Evolutionary conservation across 2,113 vertebrate genomes (phyloP).

Genomic region (Trinectes maculatus): DNA sequence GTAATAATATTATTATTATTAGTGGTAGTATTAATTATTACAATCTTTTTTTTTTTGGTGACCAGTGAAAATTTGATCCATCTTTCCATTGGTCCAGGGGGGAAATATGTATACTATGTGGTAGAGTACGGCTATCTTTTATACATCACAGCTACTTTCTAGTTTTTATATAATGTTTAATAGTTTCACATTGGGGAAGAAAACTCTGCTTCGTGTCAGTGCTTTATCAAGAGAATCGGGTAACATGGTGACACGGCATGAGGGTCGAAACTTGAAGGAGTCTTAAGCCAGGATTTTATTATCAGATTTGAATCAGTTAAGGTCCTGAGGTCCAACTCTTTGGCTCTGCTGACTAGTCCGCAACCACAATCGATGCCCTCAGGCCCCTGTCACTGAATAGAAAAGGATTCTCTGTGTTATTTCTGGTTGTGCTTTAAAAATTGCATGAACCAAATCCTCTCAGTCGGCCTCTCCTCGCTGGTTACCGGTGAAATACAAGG

Average conservation of each 20-base stretch:
- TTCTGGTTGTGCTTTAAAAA: conserved; percentile 1
- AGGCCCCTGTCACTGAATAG: not conserved
- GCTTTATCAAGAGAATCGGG: not conserved
- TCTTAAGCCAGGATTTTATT: not conserved
- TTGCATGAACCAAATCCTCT: not conserved
- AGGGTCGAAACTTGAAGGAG: not conserved
- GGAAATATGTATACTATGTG: no score
- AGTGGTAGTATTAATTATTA: no score
- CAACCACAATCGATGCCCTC: not conserved
- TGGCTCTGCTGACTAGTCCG: not conserved
- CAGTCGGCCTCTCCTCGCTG: not conserved
- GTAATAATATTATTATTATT: no score
- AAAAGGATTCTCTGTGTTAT: not conserved
- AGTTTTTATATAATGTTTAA: no score
- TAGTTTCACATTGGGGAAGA: no score
- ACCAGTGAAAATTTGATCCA: no score
- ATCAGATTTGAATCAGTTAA: not conserved
- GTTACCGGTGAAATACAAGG: not conserved
- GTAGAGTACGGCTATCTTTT: no score
- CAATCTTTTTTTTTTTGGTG: no score
- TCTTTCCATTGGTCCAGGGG: no score
- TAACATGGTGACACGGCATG: not conserved
- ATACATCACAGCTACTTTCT: no score
- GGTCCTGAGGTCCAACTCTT: not conserved
- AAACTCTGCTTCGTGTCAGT: not conserved